These are phyloP conservation scores for Spodoptera litura DNA, from an alignment of 1,140 invertebrate species.

Conservation along the genomic window DNA sequence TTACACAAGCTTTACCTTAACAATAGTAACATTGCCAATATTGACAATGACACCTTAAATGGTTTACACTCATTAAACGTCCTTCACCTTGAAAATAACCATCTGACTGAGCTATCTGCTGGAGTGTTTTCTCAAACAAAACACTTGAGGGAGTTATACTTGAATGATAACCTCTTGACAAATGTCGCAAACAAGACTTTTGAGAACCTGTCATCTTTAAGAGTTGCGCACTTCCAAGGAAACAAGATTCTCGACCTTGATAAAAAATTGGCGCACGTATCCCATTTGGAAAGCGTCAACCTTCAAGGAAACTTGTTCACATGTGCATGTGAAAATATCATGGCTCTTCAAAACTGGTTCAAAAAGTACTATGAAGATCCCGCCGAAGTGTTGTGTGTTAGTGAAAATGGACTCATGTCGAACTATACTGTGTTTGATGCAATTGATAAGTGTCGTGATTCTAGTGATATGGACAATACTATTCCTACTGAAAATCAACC, in stretches of 20 bases:
- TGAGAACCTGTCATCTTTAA: conserved; percentile 89
- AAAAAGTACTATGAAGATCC: conserved; percentile 89
- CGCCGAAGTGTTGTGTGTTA: conserved; percentile 87
- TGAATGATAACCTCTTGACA: conserved; percentile 92
- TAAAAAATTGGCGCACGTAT: conserved; percentile 88
- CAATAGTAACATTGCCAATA: conserved; percentile 91
- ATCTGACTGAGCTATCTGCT: conserved; percentile 90
- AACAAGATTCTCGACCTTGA: conserved; percentile 92
- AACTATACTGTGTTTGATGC: conserved; percentile 89
- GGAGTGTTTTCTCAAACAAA: conserved; percentile 92
- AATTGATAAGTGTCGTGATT: conserved; percentile 89
- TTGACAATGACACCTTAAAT: conserved; percentile 94
- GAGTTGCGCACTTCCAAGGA: conserved; percentile 91
- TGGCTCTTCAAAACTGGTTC: conserved; percentile 89
- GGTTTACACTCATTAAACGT: conserved; percentile 91
- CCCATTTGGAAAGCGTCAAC: conserved; percentile 89
- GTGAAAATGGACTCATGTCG: conserved; percentile 88
- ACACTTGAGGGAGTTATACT: conserved; percentile 92
- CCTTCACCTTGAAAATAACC: conserved; percentile 94
- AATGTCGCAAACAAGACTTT: conserved; percentile 92
- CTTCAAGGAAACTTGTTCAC: conserved; percentile 90
- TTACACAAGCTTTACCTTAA: conserved; percentile 93
- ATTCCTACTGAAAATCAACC: conserved; percentile 88
- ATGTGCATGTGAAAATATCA: conserved; percentile 89
- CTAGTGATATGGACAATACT: conserved; percentile 91